Evolutionary conservation across 2,113 vertebrate species (phyloP), one percentile per base, ranked within the genome.

Genomic region (Chroicocephalus ridibundus): DNA sequence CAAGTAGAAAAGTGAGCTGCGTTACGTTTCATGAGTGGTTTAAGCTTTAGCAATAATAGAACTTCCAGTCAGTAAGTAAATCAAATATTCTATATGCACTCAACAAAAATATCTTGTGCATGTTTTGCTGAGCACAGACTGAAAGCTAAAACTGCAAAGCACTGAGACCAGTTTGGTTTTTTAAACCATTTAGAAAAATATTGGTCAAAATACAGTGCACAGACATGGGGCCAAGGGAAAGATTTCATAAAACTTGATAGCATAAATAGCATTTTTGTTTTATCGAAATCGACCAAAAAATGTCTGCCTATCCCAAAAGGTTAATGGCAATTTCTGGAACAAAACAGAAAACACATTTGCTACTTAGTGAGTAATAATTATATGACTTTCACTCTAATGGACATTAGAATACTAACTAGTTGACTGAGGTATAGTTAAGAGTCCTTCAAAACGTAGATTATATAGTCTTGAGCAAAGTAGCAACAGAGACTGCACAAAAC

Each of bases 341-440:
- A 95, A 96, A 96, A 93, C 78, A 96, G 96, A 97, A 95, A 95
- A 96, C 32, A 95, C 12, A 77, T 90, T 94, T 93, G 87, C 85
- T 93, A 85, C 92, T 96, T 85, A 95, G 85, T 54, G 65, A 92
- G 58, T 82, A 92, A 40, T 76, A 88, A 71, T 79, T 92, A 91
- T 49, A 87, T 92, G 68, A 96, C 90, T 92, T 90, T 68, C 62
- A 83, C 91, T 94, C 91, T 94, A 97, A 81, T 60, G 90, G 66
- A 29, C 95, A 94, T 96, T 90, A 97, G 90, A 97, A 95, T 61
- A 95, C 94, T 96, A 94, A 92, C 85, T 96, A 95, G 64, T 81
- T 97, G 95, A 96, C 94, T 97, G 97, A 98, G 97, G 97, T 98
- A 98, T 97, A 97, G 94, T 97, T 96, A 93, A 97, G 51, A 97